phyloP scores from a whole-genome alignment of 2,888 invertebrate species.

The Lithophane ornitopus region DNA sequence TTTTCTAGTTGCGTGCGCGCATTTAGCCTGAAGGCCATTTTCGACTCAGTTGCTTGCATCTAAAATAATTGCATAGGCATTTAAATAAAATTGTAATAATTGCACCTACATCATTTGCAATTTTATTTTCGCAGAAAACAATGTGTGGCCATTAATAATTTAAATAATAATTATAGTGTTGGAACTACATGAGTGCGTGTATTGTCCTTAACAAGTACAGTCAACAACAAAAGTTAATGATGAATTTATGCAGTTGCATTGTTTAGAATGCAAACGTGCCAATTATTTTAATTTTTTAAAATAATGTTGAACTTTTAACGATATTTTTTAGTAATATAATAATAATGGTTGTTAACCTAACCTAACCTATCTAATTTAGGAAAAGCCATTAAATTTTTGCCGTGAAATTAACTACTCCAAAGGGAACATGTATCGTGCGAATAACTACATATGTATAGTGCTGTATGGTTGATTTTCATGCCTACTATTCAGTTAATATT shows the following conservation, averaged over 20 bases:
- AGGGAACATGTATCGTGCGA: not conserved
- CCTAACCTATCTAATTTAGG: not conserved
- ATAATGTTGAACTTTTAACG: not conserved
- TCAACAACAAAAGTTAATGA: slow-evolving; percentile 1
- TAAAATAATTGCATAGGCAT: slow-evolving; percentile 63
- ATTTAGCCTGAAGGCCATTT: slow-evolving; percentile 70
- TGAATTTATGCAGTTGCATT: not conserved
- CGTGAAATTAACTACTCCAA: not conserved
- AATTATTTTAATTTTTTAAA: not conserved
- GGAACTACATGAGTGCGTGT: not conserved
- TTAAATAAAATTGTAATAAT: slow-evolving; percentile 72
- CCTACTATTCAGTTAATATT: not conserved
- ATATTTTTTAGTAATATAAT: not conserved
- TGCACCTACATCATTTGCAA: slow-evolving; percentile 60
- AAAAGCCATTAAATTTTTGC: not conserved
- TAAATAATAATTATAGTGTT: slow-evolving; percentile 49
- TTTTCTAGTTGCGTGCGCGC: slow-evolving; percentile 70
- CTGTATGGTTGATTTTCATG: not conserved
- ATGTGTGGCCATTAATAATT: slow-evolving; percentile 37
- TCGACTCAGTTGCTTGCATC: slow-evolving; percentile 66
- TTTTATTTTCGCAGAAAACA: slow-evolving; percentile 55
- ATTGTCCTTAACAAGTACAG: slow-evolving; percentile 27
- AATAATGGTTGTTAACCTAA: not conserved
- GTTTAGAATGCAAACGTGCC: slow-evolving; percentile 12
- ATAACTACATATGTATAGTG: not conserved